Evolutionary conservation across 1,140 invertebrate genomes (phyloP).

Genomic region (Cherax quadricarinatus): DNA sequence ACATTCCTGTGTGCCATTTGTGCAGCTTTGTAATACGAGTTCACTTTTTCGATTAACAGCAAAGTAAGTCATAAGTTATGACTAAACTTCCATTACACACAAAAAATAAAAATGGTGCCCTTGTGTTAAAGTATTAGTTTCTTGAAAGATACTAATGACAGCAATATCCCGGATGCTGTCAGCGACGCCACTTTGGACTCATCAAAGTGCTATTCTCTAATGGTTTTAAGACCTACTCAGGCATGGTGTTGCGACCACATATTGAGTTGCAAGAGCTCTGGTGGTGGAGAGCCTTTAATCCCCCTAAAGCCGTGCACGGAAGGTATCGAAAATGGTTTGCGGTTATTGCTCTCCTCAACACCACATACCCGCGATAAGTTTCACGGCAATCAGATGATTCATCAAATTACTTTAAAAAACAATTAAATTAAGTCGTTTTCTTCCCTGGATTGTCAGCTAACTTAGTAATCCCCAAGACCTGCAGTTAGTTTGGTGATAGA

Average conservation of each 20-base stretch:
- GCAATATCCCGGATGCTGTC: background rate
- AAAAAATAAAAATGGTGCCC: background rate
- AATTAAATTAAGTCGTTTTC: conserved; percentile 30
- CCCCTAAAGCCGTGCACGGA: too few species aligned
- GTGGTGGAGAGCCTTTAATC: background rate
- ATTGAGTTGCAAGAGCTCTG: background rate
- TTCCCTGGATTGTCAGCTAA: conserved; percentile 17
- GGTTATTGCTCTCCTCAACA: background rate
- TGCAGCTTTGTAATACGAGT: background rate
- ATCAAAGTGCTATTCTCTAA: background rate
- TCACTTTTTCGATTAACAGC: too few species aligned
- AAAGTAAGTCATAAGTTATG: background rate
- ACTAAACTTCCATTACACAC: background rate
- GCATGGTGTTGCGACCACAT: background rate
- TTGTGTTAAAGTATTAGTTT: background rate
- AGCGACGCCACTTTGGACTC: background rate
- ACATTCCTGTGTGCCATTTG: background rate
- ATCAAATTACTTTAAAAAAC: background rate
- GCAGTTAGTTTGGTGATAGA: conserved; percentile 14
- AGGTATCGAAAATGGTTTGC: too few species aligned
- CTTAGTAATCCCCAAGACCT: background rate
- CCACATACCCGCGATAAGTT: background rate
- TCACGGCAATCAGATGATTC: conserved; percentile 5
- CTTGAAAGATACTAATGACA: background rate
- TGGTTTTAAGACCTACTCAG: background rate